Base-by-base conservation (phyloP, 2,113 vertebrate genomes). In the Callithrix jacchus region DNA sequence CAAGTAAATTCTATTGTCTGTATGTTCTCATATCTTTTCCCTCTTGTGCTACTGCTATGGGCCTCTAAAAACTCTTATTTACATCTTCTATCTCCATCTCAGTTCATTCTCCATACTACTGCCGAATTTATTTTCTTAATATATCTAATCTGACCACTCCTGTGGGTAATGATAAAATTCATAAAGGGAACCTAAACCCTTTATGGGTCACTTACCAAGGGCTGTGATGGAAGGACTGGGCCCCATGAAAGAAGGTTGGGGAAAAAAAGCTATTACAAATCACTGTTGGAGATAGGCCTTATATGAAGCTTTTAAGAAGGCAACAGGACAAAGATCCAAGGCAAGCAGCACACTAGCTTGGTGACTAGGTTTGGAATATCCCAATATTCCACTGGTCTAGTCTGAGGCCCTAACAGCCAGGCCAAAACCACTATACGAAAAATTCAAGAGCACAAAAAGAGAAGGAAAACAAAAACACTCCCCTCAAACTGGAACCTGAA, bases 401-500 rank as follows among this genome's bases (percentile, higher is more conserved):
- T 49, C 47, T 58, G 18, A 86, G n/a, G 23, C 23, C 27, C 42
- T 52, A 54, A 93, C 23, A 45, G 76, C 32, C 47, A 97, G 70
- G 42, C 18, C 42, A 87, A 79, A 84, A 80, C 40, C 49, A 92
- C 27, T 25, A 58, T 4, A 66, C 9, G 87, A 37, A 83, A 3
- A 89, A 70, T 30, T 25, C 25, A 85, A 79, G 8, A 32, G 16
- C 58, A 89, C 7, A 93, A 56, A 61, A 82, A 89, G 27, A 56
- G 2, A 90, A 82, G 61, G 37, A 47, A 82, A 56, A 88, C 49
- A 68, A 64, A 85, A 95, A 30, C 5, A 4, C 61, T 76, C 37
- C 61, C 91, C 68, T 87, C 73, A 95, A 96, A 58, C 4, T 64
- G 47, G 47, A 89, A 30, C 25, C 45, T 91, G 30, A 96, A 88